These are phyloP conservation scores for Galemys pyrenaicus DNA, from an alignment of 2,113 vertebrate species.

Conservation along the genomic window DNA sequence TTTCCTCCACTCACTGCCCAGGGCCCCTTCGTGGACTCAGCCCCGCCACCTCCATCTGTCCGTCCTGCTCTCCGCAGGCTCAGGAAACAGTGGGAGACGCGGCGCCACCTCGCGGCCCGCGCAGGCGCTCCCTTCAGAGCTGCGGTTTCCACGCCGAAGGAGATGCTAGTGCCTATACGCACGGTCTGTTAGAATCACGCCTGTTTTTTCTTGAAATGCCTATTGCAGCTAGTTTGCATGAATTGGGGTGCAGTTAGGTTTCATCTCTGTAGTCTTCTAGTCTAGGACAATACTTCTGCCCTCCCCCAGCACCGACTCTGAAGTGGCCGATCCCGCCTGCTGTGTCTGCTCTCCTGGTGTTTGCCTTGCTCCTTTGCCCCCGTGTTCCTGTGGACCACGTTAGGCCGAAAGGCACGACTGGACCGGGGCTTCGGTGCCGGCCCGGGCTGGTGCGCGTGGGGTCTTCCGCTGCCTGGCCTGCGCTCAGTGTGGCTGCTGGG, in stretches of 20 bases:
- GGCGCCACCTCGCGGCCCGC: too few relatives aligned
- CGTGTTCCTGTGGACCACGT: neutral
- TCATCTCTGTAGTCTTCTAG: neutral
- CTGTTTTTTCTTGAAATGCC: too few relatives aligned
- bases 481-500: rapidly evolving
- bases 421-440: too few relatives aligned
- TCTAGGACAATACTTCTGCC: neutral
- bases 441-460: neutral
- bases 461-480: neutral
- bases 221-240: neutral
- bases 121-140: neutral
- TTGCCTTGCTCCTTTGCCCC: neutral
- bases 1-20: neutral
- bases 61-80: neutral
- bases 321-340: neutral
- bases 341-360: neutral
- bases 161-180: neutral
- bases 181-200: neutral
- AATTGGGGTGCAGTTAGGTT: neutral
- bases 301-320: neutral
- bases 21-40: neutral
- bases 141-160: neutral
- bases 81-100: neutral
- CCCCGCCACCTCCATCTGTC: neutral
- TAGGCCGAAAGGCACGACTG: neutral